Percentiles rank a stretch among this genome's conserved stretches.
Evolutionary conservation across 2,888 invertebrate genomes (phyloP).

Genomic region (Clistopyga incitator): DNA sequence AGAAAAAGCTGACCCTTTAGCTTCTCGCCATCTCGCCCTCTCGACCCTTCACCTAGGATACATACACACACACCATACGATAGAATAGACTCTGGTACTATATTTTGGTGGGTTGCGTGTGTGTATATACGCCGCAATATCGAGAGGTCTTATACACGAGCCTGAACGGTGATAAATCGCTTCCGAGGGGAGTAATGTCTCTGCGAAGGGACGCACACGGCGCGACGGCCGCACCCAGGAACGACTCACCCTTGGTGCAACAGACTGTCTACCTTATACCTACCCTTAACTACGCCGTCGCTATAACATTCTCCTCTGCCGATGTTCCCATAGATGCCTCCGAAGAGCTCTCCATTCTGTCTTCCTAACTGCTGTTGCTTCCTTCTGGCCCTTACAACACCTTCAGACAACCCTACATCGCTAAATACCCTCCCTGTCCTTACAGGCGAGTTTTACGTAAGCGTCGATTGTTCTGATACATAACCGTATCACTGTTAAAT

Average conservation of each 20-base stretch:
- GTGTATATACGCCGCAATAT: constrained; percentile 43
- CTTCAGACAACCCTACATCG: constrained; percentile 6
- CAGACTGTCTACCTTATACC: constrained; percentile 39
- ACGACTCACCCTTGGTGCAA: constrained; percentile 45
- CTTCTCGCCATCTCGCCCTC: constrained; percentile 33
- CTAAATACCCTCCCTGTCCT: neutral
- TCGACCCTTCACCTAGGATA: neutral
- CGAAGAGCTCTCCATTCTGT: constrained; percentile 6
- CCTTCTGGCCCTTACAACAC: neutral
- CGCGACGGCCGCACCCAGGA: constrained; percentile 52
- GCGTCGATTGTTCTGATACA: neutral
- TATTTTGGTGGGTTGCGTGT: constrained; percentile 28
- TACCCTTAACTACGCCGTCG: constrained; percentile 21
- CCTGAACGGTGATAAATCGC: constrained; percentile 63
- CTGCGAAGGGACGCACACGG: constrained; percentile 46
- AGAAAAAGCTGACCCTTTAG: constrained; percentile 46
- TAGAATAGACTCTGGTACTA: constrained; percentile 46
- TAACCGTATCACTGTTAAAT: neutral
- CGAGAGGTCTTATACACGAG: constrained; percentile 62
- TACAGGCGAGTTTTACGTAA: neutral
- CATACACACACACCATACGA: constrained; percentile 30
- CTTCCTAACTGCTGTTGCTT: constrained; percentile 14
- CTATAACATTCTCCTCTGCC: neutral
- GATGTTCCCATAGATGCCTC: neutral
- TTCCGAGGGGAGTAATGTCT: constrained; percentile 52